These are phyloP conservation scores for Athene noctua DNA, from an alignment of 2,113 vertebrate species.

Conservation along the genomic window DNA sequence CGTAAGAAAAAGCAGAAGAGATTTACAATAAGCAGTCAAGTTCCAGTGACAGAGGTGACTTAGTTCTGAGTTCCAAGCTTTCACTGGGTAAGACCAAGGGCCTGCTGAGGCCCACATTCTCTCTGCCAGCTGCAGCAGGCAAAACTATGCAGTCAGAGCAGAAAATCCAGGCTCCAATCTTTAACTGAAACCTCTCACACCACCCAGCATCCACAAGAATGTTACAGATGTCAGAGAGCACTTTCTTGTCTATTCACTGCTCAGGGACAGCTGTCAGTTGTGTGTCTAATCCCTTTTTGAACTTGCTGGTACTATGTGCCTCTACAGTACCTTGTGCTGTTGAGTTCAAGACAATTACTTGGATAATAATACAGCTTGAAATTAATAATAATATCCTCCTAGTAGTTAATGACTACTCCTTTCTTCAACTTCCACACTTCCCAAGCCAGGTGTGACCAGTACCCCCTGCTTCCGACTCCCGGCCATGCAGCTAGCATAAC, in stretches of 20 bases:
- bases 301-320: background rate
- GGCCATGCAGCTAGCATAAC: background rate
- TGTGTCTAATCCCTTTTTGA: background rate
- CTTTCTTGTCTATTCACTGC: no score
- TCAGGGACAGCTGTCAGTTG: background rate
- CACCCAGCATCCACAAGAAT: background rate
- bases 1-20: background rate
- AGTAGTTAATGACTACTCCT: background rate
- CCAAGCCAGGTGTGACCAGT: background rate
- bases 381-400: background rate
- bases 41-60: background rate
- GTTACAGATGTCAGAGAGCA: background rate
- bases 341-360: background rate
- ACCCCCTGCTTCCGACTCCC: background rate
- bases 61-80: background rate
- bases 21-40: background rate
- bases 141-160: background rate
- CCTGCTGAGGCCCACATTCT: rapidly evolving
- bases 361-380: background rate
- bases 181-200: background rate
- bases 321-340: background rate
- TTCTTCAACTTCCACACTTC: background rate
- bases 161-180: background rate
- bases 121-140: background rate
- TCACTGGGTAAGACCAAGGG: background rate